Conservation (phyloP, 2,113 vertebrate species). For the Pycnonotus jocosus region DNA sequence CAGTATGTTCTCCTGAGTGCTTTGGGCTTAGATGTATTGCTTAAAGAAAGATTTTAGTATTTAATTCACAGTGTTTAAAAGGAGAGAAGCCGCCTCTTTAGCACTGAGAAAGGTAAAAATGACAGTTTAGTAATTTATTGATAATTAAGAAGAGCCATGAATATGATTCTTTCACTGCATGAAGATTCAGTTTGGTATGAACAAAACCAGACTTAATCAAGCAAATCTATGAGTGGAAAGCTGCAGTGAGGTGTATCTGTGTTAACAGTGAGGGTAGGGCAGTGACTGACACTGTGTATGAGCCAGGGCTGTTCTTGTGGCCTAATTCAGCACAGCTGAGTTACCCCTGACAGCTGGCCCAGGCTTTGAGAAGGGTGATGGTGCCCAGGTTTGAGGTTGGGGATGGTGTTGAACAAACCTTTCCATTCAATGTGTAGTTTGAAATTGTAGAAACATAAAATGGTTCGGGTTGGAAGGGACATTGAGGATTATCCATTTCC, state of each 20-base stretch:
- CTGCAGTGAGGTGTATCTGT: fast-evolving
- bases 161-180: neutral
- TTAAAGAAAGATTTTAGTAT: neutral
- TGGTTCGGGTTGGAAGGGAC: neutral
- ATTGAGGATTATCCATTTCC: neutral
- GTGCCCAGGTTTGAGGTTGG: neutral
- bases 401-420: neutral
- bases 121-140: neutral
- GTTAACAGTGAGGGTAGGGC: neutral
- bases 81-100: neutral
- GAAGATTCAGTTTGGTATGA: neutral
- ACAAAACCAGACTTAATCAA: neutral
- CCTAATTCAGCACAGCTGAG: neutral
- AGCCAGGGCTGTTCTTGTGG: neutral
- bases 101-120: neutral
- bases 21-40: neutral
- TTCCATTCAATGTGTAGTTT: neutral
- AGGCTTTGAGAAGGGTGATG: neutral
- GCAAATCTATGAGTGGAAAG: neutral
- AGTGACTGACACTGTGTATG: fast-evolving
- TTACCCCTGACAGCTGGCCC: neutral
- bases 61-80: neutral
- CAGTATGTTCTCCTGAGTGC: neutral
- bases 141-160: neutral
- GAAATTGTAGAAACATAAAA: fast-evolving